Percentiles rank a stretch among this genome's conserved stretches.
Evolutionary conservation across 2,797 vertebrate genomes (phyloP).

Genomic region (Poeciliopsis gracilis): DNA sequence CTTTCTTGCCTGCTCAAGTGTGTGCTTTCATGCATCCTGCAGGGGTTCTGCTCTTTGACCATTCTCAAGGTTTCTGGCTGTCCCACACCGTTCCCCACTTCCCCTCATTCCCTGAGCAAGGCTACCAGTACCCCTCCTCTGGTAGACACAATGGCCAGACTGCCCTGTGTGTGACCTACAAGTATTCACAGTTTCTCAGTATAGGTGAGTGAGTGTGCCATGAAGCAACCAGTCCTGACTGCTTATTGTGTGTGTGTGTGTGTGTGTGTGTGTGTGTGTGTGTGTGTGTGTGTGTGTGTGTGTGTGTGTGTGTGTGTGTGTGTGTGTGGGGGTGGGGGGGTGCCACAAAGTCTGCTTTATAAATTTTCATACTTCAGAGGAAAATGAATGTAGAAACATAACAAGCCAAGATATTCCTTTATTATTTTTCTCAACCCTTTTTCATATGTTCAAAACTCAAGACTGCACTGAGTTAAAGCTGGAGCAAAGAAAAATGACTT

Average conservation of each 20-base stretch:
- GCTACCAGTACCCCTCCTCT: conserved; percentile 86
- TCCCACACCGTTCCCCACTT: conserved; percentile 91
- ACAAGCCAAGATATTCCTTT: neutral
- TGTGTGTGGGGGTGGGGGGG: no score
- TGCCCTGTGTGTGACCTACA: conserved; percentile 87
- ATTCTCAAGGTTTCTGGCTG: conserved; percentile 90
- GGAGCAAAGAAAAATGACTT: no score
- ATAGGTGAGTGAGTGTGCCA: conserved; percentile 79
- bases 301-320: neutral
- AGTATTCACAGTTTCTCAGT: conserved; percentile 82
- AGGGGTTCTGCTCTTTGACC: conserved; percentile 89
- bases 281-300: no score
- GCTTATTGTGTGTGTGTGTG: neutral
- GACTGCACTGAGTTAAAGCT: neutral
- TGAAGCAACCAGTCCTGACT: conserved; percentile 13
- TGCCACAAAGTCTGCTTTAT: neutral
- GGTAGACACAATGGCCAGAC: conserved; percentile 86
- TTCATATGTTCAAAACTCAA: neutral
- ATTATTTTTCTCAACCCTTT: neutral
- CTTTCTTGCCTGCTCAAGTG: neutral
- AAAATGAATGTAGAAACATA: neutral
- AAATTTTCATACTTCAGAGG: neutral
- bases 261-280: neutral
- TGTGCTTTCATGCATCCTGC: conserved; percentile 52
- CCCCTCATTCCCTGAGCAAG: conserved; percentile 85